A percentile compares a stretch with the other conserved stretches of the same genome.
Conservation (phyloP, 2,797 vertebrate genomes). For the Tympanoctomys barrerae region DNA sequence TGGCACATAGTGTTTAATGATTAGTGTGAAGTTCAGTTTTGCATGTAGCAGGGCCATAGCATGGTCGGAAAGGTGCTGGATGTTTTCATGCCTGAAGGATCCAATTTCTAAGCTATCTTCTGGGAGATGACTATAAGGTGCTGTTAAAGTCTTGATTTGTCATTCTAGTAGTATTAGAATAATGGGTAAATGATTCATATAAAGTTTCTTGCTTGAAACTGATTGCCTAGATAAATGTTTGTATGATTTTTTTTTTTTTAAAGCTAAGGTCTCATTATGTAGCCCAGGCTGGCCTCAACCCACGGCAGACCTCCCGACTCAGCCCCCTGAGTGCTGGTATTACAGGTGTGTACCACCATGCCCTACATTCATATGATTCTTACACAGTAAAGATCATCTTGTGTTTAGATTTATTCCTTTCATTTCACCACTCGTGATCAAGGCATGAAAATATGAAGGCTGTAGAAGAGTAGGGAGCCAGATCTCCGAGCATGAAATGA, state of each 20-base stretch:
- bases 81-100: not conserved
- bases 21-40: not conserved
- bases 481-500: not conserved
- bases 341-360: not conserved
- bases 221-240: not conserved
- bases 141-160: constrained; percentile 18
- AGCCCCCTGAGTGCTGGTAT: not conserved
- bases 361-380: not conserved
- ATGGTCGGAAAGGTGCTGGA: not conserved
- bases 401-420: not conserved
- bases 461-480: not conserved
- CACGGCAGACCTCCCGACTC: not conserved
- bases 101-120: not conserved
- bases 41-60: not conserved
- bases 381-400: not conserved
- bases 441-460: not conserved
- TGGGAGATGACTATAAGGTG: not conserved
- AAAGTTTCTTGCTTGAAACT: not conserved
- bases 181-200: not conserved
- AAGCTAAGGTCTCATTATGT: not conserved
- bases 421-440: constrained; percentile 8
- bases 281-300: not conserved
- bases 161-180: not conserved
- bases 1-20: not conserved
- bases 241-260: not conserved